phyloP scores from a whole-genome alignment of 2,113 vertebrate genomes.

The Embiotoca jacksoni region DNA sequence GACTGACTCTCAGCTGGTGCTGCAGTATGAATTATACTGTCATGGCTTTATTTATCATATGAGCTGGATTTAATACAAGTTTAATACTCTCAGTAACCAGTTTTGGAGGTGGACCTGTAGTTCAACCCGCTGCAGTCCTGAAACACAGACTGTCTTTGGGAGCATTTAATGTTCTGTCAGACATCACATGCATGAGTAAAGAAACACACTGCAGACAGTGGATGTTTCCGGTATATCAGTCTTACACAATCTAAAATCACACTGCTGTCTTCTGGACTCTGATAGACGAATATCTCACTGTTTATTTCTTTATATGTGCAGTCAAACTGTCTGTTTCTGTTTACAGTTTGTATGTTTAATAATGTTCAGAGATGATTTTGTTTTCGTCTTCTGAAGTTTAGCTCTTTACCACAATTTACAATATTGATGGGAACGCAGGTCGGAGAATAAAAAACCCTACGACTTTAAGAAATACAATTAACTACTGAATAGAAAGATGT shows the following conservation, averaged over 20 bases:
- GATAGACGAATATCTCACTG: too few relatives aligned
- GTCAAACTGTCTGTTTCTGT: neutral
- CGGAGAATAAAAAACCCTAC: too few relatives aligned
- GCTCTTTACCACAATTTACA: too few relatives aligned
- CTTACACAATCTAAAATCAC: too few relatives aligned
- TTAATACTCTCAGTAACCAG: neutral
- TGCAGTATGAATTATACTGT: neutral
- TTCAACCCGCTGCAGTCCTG: neutral
- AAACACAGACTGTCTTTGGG: neutral
- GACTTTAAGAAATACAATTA: too few relatives aligned
- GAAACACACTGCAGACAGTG: neutral
- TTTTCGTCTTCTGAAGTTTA: too few relatives aligned
- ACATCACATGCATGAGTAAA: neutral
- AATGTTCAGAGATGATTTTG: too few relatives aligned
- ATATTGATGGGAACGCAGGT: too few relatives aligned
- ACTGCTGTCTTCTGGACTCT: too few relatives aligned
- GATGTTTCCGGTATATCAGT: neutral
- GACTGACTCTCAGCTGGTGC: neutral
- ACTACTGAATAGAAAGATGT: too few relatives aligned
- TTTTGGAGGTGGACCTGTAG: constrained; percentile 14
- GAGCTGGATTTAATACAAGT: constrained; percentile 17
- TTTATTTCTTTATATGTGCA: neutral
- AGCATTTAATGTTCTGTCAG: neutral
- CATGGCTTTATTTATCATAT: constrained; percentile 29
- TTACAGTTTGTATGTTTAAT: too few relatives aligned